Conservation (phyloP, 2,888 invertebrate genomes). For the Chrysopilus asiliformis region DNA sequence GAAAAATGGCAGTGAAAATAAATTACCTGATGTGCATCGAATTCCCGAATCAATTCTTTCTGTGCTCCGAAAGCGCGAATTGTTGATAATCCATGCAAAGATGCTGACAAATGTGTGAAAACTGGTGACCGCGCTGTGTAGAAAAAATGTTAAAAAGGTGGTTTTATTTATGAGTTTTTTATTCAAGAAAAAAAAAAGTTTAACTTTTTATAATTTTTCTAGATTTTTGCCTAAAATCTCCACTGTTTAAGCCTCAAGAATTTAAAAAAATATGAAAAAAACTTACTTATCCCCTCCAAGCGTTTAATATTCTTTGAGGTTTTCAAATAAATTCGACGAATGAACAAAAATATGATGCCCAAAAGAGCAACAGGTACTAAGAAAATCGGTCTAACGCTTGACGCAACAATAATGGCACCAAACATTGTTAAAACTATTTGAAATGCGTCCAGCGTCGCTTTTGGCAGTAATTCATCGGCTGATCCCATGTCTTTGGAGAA, state of each 20-base stretch:
- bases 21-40: conserved; percentile 46
- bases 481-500: conserved; percentile 79
- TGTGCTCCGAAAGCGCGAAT: conserved; percentile 58
- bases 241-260: too few species aligned
- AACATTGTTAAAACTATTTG: conserved; percentile 39
- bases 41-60: conserved; percentile 45
- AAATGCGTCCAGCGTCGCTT: conserved; percentile 51
- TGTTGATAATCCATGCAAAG: conserved; percentile 59
- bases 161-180: too few species aligned
- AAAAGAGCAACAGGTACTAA: conserved; percentile 45
- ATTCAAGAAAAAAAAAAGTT: too few species aligned
- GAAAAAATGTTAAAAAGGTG: too few species aligned
- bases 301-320: conserved; percentile 57
- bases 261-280: too few species aligned
- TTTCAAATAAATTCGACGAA: conserved; percentile 49
- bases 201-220: too few species aligned
- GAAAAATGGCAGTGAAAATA: too few species aligned
- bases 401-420: conserved; percentile 48
- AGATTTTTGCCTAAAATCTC: too few species aligned
- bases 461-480: conserved; percentile 63
- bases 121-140: conserved; percentile 61
- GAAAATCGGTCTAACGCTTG: conserved; percentile 46
- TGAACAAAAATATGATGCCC: conserved; percentile 41
- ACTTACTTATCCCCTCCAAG: conserved; percentile 48
- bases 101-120: conserved; percentile 61